Conservation (phyloP, 1,140 invertebrate species). For the Aricia agestis region DNA sequence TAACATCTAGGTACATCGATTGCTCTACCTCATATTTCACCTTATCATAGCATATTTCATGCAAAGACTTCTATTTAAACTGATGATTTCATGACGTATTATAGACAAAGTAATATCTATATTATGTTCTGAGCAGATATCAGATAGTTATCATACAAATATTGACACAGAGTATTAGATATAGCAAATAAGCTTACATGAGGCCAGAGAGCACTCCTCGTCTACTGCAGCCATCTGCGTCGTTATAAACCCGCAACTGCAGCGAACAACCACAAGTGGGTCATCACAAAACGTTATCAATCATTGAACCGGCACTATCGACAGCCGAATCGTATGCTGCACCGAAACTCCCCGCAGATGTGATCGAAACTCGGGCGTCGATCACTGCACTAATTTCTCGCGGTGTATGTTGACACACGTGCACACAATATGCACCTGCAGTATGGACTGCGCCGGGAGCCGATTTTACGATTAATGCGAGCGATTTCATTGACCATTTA, state of each 20-base stretch:
- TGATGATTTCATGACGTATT: no score
- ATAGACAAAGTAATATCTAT: background rate
- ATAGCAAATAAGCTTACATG: background rate
- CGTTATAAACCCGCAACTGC: background rate
- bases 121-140: background rate
- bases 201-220: background rate
- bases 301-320: slow-evolving; percentile 8
- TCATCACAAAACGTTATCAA: slow-evolving; percentile 9
- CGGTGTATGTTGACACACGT: slow-evolving; percentile 31
- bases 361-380: background rate
- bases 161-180: background rate
- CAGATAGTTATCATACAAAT: background rate
- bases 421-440: slow-evolving; percentile 34
- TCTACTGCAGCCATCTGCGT: background rate
- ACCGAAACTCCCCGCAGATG: background rate
- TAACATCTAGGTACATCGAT: background rate
- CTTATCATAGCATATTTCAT: background rate
- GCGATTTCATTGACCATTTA: background rate
- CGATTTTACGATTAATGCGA: slow-evolving; percentile 1
- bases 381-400: slow-evolving; percentile 16
- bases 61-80: no score
- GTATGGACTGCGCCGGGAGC: slow-evolving; percentile 41
- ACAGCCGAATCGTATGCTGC: background rate
- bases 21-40: background rate
- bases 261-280: background rate